A percentile compares a stretch with the other conserved stretches of the same genome.
phyloP scores from a whole-genome alignment of 2,113 vertebrate genomes.

The Seriola rivoliana region DNA sequence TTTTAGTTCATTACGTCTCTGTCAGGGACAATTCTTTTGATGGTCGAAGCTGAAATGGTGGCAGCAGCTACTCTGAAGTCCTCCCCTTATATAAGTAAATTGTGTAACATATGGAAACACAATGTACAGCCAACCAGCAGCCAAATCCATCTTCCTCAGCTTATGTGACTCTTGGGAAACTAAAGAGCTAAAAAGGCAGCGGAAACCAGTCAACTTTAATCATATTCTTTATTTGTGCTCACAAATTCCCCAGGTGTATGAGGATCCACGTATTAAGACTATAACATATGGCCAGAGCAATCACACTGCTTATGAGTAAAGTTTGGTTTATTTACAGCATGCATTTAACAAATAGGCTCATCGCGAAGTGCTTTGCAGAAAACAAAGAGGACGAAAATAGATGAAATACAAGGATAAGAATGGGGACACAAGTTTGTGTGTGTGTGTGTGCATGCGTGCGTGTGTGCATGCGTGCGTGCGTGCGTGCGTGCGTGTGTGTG shows the following conservation, averaged over 20 bases:
- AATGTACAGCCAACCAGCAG: constrained; percentile 27
- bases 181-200: constrained; percentile 49
- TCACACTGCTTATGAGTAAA: constrained; percentile 38
- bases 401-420: constrained; percentile 25
- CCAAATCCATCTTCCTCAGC: constrained; percentile 65
- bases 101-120: constrained; percentile 37
- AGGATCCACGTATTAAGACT: constrained; percentile 28
- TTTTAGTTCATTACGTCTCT: constrained; percentile 77
- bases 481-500: not conserved
- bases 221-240: constrained; percentile 57
- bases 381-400: constrained; percentile 27
- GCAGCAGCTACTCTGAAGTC: constrained; percentile 56
- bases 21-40: constrained; percentile 67
- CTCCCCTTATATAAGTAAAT: constrained; percentile 37
- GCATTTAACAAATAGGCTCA: constrained; percentile 47
- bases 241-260: constrained; percentile 52
- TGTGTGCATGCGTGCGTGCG: not conserved
- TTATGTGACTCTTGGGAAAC: constrained; percentile 70
- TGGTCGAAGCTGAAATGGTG: constrained; percentile 44
- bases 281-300: constrained; percentile 51
- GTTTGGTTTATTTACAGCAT: constrained; percentile 53
- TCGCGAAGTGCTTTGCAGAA: constrained; percentile 21
- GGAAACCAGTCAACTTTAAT: constrained; percentile 67
- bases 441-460: not conserved
- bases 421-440: not conserved